Conservation (phyloP, 1,140 invertebrate genomes). For the Calosoma granatense region DNA sequence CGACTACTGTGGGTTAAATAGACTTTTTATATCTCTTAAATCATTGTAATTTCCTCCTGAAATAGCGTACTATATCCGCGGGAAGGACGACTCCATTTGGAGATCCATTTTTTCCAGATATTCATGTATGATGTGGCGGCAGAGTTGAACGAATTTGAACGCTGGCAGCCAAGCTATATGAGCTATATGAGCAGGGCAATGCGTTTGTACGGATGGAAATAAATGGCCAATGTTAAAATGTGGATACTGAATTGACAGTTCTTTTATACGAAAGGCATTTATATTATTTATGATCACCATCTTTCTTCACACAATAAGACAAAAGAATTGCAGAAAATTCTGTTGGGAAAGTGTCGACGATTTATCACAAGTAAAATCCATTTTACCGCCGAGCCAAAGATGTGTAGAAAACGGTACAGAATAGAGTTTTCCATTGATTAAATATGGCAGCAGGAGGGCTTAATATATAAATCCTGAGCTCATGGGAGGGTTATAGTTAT, state of each 20-base stretch:
- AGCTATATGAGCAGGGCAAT: too few relatives aligned
- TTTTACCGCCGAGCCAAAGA: neutral
- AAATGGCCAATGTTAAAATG: neutral
- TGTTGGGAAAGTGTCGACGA: neutral
- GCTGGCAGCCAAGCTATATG: neutral
- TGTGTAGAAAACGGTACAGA: neutral
- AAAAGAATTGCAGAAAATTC: slow-evolving; percentile 5
- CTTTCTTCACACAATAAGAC: slow-evolving; percentile 5
- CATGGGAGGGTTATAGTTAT: too few relatives aligned
- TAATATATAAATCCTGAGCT: too few relatives aligned
- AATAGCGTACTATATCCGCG: too few relatives aligned
- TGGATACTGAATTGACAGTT: neutral
- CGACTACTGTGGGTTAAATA: too few relatives aligned
- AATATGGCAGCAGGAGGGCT: neutral
- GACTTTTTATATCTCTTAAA: too few relatives aligned
- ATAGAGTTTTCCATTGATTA: neutral
- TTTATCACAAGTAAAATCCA: neutral
- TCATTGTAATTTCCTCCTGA: too few relatives aligned
- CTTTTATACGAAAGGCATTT: slow-evolving; percentile 6
- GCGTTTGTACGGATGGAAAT: too few relatives aligned
- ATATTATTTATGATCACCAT: slow-evolving; percentile 5
- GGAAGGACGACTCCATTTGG: too few relatives aligned
- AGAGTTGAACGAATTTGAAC: neutral
- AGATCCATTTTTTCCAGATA: too few relatives aligned
- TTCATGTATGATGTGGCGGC: too few relatives aligned